Base-by-base conservation (phyloP, 2,888 invertebrate species). In the Phaedon cochleariae region DNA sequence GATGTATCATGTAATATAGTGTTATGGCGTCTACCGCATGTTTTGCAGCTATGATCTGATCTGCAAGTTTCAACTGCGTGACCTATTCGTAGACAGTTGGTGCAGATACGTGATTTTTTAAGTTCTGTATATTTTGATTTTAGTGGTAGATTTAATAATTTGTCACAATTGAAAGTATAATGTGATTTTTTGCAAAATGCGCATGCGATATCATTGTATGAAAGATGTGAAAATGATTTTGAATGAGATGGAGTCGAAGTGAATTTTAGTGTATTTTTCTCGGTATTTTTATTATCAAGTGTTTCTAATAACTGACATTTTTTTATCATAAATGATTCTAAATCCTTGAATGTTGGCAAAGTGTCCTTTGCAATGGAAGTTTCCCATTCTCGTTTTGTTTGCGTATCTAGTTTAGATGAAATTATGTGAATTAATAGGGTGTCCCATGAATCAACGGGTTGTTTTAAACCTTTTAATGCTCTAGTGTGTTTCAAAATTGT, bases 361-460 rank as follows among this genome's bases (percentile, higher is more conserved):
- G 18, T 6, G 18, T 48, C 21, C 7, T 48, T 18, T 48, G 15
- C 20, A 20, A 48, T 18, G 21, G 12, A 10, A 18, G 4, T 18
- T 48, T 49, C 60, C 59, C 59, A 59, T 12, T 48, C 48, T 21
- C 34, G 17, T 31, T 59, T 48, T 1, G 51, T 51, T 4, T 15
- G n/a, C 2, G 37, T 2, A 21, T 59, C 60, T n/a, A 52, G 22
- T 41, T 60, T 60, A 22, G 22, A 29, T 21, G 60, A 31, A 37
- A 60, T n/a, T 17, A 60, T 41, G 41, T 60, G 45, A 9, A 52
- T 60, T 9, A 60, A 22, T 41, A 60, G n/a, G 1, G 52, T 37
- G 17, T 60, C 60, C 41, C 45, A 52, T 4, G 15, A 20, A 1
- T 37, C 18, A 17, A 60, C 52, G 10, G 57, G 57, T 34, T 51